phyloP scores from a whole-genome alignment of 23 tunicate genomes.

The Styela clava region DNA sequence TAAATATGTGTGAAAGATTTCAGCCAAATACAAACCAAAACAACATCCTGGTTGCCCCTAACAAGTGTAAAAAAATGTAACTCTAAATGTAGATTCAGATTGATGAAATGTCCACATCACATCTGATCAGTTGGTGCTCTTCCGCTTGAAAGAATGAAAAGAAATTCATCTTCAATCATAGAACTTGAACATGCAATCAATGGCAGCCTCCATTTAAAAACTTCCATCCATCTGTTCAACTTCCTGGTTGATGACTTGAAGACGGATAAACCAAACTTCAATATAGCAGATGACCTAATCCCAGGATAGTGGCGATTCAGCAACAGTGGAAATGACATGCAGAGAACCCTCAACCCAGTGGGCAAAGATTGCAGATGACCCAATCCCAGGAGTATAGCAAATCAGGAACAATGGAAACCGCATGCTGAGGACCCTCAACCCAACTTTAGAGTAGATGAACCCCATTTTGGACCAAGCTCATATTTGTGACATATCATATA shows the following conservation, averaged over 20 bases:
- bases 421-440: constrained; percentile 20
- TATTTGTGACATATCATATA: too few species aligned
- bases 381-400: not conserved
- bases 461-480: not conserved
- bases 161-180: not conserved
- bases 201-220: not conserved
- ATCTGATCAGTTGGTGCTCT: not conserved
- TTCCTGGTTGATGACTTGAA: not conserved
- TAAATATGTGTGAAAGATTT: too few species aligned
- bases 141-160: not conserved
- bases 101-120: not conserved
- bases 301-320: too few species aligned
- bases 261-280: too few species aligned
- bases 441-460: not conserved
- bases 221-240: not conserved
- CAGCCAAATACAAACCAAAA: too few species aligned
- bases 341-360: not conserved
- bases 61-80: too few species aligned
- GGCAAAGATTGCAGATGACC: not conserved
- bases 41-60: too few species aligned
- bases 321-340: not conserved
- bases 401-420: not conserved
- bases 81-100: too few species aligned
- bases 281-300: too few species aligned
- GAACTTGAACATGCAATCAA: not conserved